Evolutionary conservation across 2,113 vertebrate species (phyloP), one percentile per base, ranked within the genome.

Genomic region (Chaetorhynchus papuensis): DNA sequence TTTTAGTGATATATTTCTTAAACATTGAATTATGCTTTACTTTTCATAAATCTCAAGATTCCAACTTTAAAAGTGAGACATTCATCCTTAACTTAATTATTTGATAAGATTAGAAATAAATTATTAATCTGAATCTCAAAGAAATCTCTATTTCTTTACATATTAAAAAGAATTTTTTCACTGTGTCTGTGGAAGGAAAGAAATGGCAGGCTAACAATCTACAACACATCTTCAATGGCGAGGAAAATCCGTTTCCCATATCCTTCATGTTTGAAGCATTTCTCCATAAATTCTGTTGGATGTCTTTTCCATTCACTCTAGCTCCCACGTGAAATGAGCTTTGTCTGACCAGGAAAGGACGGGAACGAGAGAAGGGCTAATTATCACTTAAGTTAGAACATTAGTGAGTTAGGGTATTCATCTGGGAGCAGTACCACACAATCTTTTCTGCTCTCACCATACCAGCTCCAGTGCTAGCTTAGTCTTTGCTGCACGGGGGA

Each of bases 91-190:
- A 96, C 39, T 81, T 97, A 97, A 97, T 98, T 97, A 98, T 97
- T 98, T 98, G 91, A 96, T 97, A 97, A 98, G 89, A 97, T 97
- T 97, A 95, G 93, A 96, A 97, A 94, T 97, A 93, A 97, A 97
- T 97, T 97, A 97, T 97, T 97, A 95, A 97, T 96, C 85, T 41
- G 10, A 60, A 94, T 92, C 60, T 83, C 50, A 86, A 87, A 95
- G 57, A 96, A 96, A 94, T 80, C 83, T 96, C 49, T 91, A 69
- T 96, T 96, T 94, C 93, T 94, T 96, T 93, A 89, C 27, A 66
- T 81, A 89, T 87, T 93, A 87, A 87, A 50, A 93, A 96, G 15
- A 93, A 91, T 83, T 7, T 68, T 83, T 93, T 80, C 83, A 77
- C 56, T 65, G 6, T 93, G 42, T 28, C 76, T 82, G 60, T 78